phyloP scores from a whole-genome alignment of 2,797 vertebrate species.

The Leptodactylus fallax region DNA sequence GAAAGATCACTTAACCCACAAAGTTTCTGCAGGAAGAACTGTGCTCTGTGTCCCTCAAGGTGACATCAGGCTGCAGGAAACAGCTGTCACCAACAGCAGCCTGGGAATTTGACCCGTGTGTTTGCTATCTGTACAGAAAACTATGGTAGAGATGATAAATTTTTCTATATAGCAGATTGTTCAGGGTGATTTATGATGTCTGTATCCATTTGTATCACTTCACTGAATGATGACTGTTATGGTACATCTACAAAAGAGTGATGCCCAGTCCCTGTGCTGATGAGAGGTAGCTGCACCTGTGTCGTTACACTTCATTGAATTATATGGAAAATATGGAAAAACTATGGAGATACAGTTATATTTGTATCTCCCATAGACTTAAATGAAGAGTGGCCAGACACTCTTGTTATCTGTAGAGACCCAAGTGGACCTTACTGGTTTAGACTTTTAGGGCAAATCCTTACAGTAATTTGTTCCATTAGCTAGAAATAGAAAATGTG shows the following conservation, averaged over 20 bases:
- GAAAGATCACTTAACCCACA: slow-evolving; percentile 66
- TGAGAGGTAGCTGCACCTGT: neutral
- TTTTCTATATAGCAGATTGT: neutral
- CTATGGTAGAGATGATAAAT: neutral
- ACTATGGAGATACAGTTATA: neutral
- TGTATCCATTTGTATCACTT: neutral
- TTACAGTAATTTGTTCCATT: too few species aligned
- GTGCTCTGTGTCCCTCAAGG: slow-evolving; percentile 72
- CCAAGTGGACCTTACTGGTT: too few species aligned
- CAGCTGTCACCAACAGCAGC: slow-evolving; percentile 73
- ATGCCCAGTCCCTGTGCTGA: neutral
- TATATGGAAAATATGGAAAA: neutral
- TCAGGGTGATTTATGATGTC: neutral
- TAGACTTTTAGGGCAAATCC: too few species aligned
- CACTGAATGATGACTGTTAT: neutral
- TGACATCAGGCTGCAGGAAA: slow-evolving; percentile 80
- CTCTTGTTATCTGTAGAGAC: too few species aligned
- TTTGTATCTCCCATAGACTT: neutral
- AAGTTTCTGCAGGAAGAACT: slow-evolving; percentile 58
- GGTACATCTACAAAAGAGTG: neutral
- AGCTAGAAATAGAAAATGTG: too few species aligned
- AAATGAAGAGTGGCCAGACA: neutral
- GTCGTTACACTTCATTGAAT: neutral
- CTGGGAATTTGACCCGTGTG: slow-evolving; percentile 71
- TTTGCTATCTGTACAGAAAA: slow-evolving; percentile 43